A percentile compares a stretch with the other conserved stretches of the same genome.
These are phyloP conservation scores for Rhynchophorus ferrugineus DNA, from an alignment of 1,140 invertebrate species.

Conservation along the genomic window DNA sequence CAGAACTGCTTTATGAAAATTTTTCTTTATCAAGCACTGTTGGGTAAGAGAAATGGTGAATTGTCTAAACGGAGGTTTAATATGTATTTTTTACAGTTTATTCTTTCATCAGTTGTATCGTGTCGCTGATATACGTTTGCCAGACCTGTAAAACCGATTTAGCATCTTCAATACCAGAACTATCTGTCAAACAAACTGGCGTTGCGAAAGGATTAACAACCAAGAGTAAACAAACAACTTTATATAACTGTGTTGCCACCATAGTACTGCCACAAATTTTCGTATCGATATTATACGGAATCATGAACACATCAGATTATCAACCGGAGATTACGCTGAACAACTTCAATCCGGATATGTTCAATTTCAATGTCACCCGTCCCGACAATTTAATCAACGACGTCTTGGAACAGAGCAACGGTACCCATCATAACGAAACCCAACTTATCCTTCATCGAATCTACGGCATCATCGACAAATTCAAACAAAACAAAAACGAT, in stretches of 20 bases:
- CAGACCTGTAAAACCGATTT: conserved; percentile 3
- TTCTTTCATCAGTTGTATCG: conserved; percentile 11
- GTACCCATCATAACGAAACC: not conserved
- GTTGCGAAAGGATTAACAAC: not conserved
- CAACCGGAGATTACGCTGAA: not conserved
- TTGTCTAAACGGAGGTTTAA: not conserved
- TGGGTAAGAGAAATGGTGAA: conserved; percentile 3
- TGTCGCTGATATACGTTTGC: conserved; percentile 11
- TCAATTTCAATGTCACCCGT: conserved; percentile 5
- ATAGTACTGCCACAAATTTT: conserved; percentile 5
- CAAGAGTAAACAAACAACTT: too few relatives aligned
- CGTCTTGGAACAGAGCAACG: not conserved
- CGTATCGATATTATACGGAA: conserved; percentile 4
- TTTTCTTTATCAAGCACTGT: conserved; percentile 14
- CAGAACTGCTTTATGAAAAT: conserved; percentile 11
- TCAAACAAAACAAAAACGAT: conserved; percentile 8
- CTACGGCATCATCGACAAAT: conserved; percentile 6
- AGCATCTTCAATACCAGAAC: too few relatives aligned
- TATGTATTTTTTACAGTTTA: conserved; percentile 11
- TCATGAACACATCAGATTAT: conserved; percentile 1
- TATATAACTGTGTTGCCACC: too few relatives aligned
- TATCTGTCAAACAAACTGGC: not conserved
- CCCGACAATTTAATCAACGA: conserved; percentile 1
- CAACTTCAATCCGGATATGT: not conserved
- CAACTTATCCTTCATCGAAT: conserved; percentile 5